A percentile compares a stretch with the other conserved stretches of the same genome.
phyloP scores from a whole-genome alignment of 2,888 invertebrate genomes.

The Dendrolimus houi region DNA sequence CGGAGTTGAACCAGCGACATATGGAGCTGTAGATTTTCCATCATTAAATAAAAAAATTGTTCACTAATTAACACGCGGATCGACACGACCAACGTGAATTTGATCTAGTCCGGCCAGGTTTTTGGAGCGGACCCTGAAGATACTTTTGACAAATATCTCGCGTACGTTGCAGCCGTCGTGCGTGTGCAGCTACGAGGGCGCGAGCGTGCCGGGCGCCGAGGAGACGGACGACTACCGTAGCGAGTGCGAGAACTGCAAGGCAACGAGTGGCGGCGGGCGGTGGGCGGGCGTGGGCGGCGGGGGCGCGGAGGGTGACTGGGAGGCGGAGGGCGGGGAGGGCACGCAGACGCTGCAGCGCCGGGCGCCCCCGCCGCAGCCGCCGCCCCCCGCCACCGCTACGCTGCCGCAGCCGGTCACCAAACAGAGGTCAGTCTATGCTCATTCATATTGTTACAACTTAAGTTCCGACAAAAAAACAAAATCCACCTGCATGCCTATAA shows the following conservation, averaged over 20 bases:
- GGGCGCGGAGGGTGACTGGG: conserved; percentile 35
- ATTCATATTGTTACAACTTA: too few relatives aligned
- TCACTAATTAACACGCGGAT: too few relatives aligned
- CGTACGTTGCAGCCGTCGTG: conserved; percentile 56
- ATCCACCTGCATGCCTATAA: too few relatives aligned
- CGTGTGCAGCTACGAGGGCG: conserved; percentile 61
- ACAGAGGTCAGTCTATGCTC: conserved; percentile 18
- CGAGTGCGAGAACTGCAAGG: conserved; percentile 91
- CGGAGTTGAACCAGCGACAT: too few relatives aligned
- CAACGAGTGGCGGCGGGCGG: conserved; percentile 77
- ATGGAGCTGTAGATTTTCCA: too few relatives aligned
- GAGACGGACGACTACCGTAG: conserved; percentile 85
- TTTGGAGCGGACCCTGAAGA: too few relatives aligned
- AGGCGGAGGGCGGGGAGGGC: conserved; percentile 31
- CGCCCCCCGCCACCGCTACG: conserved; percentile 48
- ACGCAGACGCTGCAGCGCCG: conserved; percentile 65
- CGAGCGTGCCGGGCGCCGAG: conserved; percentile 35
- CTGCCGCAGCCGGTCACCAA: conserved; percentile 64
- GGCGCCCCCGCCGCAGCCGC: conserved; percentile 45
- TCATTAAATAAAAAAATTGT: too few relatives aligned
- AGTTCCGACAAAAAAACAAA: too few relatives aligned
- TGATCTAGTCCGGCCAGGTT: too few relatives aligned
- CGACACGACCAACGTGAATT: too few relatives aligned
- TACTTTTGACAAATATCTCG: too few relatives aligned
- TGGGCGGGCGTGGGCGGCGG: conserved; percentile 36